Percentiles rank a stretch among this genome's conserved stretches.
Evolutionary conservation across 2,797 vertebrate genomes (phyloP).

Genomic region (Lagodon rhomboides): DNA sequence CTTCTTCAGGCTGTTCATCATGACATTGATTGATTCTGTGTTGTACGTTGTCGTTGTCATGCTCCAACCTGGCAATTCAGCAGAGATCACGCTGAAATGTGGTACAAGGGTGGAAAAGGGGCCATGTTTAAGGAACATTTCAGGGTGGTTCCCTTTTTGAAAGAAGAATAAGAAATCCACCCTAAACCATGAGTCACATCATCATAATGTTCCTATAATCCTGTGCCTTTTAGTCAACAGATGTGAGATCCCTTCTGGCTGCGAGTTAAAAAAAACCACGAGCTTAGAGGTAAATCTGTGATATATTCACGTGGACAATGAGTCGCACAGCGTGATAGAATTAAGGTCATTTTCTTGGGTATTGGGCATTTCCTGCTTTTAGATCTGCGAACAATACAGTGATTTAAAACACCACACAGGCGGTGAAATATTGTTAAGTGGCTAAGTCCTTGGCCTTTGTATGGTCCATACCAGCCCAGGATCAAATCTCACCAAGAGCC

Average conservation of each 20-base stretch:
- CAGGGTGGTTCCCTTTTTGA: conserved; percentile 30
- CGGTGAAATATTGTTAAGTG: conserved; percentile 34
- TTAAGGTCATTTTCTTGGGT: conserved; percentile 42
- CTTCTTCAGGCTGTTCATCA: conserved; percentile 34
- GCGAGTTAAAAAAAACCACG: conserved; percentile 6
- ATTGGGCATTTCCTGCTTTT: conserved; percentile 43
- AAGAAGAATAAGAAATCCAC: conserved; percentile 42
- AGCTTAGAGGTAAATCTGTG: conserved; percentile 49
- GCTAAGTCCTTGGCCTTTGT: conserved; percentile 56
- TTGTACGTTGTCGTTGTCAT: conserved; percentile 24
- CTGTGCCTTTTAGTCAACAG: conserved; percentile 31
- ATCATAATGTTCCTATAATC: conserved; percentile 32
- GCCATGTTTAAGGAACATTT: conserved; percentile 35
- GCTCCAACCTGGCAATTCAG: conserved; percentile 40
- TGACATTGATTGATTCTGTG: conserved; percentile 35
- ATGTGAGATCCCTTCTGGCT: conserved; percentile 41
- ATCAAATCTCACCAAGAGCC: conserved; percentile 48
- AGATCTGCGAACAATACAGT: conserved; percentile 44
- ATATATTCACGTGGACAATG: conserved; percentile 26
- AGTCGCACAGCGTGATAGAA: conserved; percentile 27
- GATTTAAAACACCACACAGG: conserved; percentile 49
- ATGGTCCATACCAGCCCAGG: conserved; percentile 14
- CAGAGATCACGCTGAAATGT: conserved; percentile 25
- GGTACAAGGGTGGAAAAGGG: conserved; percentile 16
- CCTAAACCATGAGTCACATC: conserved; percentile 53